A percentile compares a stretch with the other conserved stretches of the same genome.
Conservation (phyloP, 2,888 invertebrate genomes). For the Cryptops parisi region DNA sequence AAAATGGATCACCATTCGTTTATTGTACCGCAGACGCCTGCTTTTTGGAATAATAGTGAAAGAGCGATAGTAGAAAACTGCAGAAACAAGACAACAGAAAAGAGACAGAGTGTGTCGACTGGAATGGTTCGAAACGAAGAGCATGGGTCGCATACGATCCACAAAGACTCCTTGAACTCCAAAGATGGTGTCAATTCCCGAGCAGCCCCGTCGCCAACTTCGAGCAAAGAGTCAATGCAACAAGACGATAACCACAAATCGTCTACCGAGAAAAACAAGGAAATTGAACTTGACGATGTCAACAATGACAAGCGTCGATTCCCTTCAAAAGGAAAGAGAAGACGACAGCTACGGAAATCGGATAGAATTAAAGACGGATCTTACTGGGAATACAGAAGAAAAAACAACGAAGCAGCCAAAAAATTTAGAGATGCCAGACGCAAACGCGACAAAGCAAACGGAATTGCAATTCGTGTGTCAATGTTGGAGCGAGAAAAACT, state of each 20-base stretch:
- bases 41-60: neutral
- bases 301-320: neutral
- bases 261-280: neutral
- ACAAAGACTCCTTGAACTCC: no score
- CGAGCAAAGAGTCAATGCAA: no score
- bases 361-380: slow-evolving; percentile 51
- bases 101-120: no score
- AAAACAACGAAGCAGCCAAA: slow-evolving; percentile 92
- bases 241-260: neutral
- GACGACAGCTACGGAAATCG: slow-evolving; percentile 26
- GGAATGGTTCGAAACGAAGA: neutral
- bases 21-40: neutral
- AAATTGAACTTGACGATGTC: neutral
- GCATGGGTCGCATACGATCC: neutral
- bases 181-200: neutral
- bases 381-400: slow-evolving; percentile 72
- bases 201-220: neutral
- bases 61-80: neutral
- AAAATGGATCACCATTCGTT: neutral
- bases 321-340: slow-evolving; percentile 2
- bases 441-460: slow-evolving; percentile 84
- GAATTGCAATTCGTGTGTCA: slow-evolving; percentile 73
- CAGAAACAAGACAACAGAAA: neutral
- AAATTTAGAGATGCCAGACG: slow-evolving; percentile 75
- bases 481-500: slow-evolving; percentile 75